These are phyloP conservation scores for Eupeodes luniger DNA, from an alignment of 2,888 invertebrate species.

Conservation along the genomic window DNA sequence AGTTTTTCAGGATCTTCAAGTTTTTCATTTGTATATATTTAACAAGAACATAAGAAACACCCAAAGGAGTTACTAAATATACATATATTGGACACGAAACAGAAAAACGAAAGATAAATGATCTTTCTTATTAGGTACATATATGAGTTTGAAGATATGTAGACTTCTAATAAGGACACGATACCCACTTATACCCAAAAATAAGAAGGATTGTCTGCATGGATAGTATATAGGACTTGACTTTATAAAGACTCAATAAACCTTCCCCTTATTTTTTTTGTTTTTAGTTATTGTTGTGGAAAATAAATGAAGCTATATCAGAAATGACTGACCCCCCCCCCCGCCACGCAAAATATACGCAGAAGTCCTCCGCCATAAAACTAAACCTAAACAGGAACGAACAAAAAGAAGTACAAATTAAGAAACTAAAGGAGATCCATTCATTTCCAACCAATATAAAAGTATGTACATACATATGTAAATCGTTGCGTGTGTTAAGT, in stretches of 20 bases:
- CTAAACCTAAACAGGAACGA: background rate
- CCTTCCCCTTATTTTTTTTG: conserved; percentile 19
- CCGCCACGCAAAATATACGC: too few species aligned
- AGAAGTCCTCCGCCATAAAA: background rate
- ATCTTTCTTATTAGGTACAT: conserved; percentile 27
- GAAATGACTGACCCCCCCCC: background rate
- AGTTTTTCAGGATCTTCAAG: background rate
- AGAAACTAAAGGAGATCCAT: conserved; percentile 31
- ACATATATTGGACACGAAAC: background rate
- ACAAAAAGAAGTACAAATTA: conserved; percentile 16
- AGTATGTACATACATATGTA: conserved; percentile 4
- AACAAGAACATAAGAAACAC: conserved; percentile 30
- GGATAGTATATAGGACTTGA: background rate
- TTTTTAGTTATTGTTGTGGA: conserved; percentile 24
- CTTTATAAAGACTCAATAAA: conserved; percentile 39
- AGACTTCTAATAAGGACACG: conserved; percentile 39
- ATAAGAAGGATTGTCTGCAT: background rate
- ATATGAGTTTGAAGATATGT: conserved; percentile 48
- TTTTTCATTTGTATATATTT: conserved; percentile 19
- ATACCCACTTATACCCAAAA: conserved; percentile 3
- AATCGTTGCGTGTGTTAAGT: conserved; percentile 45
- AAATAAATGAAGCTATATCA: conserved; percentile 25
- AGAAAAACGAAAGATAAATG: conserved; percentile 65
- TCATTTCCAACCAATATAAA: conserved; percentile 19
- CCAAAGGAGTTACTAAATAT: conserved; percentile 57